Evolutionary conservation across 2,113 vertebrate species (phyloP), one percentile per base, ranked within the genome.

Genomic region (Coturnix japonica): DNA sequence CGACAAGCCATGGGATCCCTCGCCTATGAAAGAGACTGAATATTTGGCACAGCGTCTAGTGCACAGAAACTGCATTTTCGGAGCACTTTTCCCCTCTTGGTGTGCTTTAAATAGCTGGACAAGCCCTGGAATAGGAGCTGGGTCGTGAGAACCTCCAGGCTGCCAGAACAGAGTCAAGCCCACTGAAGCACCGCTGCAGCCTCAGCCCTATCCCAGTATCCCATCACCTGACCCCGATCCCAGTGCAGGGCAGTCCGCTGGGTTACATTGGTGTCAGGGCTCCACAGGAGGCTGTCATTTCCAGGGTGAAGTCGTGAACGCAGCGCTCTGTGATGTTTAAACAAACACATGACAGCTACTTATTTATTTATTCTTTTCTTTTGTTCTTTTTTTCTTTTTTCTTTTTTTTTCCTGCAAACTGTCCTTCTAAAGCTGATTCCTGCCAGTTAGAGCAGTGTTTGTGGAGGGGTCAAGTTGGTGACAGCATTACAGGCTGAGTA

Each of bases 111-210:
- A 98, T 98, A 98, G 97, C 91, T 30, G 60, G 88, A 44, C 39
- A 51, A 80, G 71, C 94, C 87, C 95, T 94, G 93, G 95, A 97
- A 97, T 97, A 97, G 96, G 88, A 96, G 82, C 80, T 59, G 46
- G 97, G 96, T 90, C 96, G 83, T 98, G 98, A 96, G 97, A 98
- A 98, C 63, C 74, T 95, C 93, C 95, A 83, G 78, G 76, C 87
- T 91, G 85, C 85, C 89, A 79, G 92, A 66, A 76, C 35, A 28
- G 74, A 93, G 93, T 94, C 90, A 72, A 88, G 49, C 63, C 76
- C 37, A 9, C 17, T 26, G 60, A 39, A 63, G 60, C 60, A 39
- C 37, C 16, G 6, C 60, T 7, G 15, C 35, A 37, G 60, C 35
- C 35, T 28, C 35, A 37, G 60, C 25, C 15, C 47, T 2, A 0